Base-by-base conservation (phyloP, 64 coral and sea anemone species). In the Orbicella faveolata region DNA sequence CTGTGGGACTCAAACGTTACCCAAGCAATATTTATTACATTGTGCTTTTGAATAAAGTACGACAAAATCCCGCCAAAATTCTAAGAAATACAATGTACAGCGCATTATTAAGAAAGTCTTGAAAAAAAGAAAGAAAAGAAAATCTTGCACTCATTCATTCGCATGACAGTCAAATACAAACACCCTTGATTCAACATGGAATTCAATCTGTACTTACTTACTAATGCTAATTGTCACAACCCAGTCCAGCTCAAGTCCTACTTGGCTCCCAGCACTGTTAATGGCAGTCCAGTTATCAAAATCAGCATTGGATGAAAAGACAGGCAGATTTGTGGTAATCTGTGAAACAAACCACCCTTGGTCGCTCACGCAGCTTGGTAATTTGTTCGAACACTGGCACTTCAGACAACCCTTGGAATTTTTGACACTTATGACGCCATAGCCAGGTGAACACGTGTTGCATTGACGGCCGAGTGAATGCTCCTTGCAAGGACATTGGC, bases 341-440 rank as follows among this genome's bases (percentile, higher is more conserved):
- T 62, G 66, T 41, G 78, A 78, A 39, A 89, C 65, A 64, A 76
- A 25, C 93, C 91, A 95, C 2, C 91, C 89, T 20, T 59, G 15
- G 14, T 87, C 94, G 33, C 52, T 75, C 36, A 52, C 70, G 59
- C 97, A 99, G 61, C 93, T 90, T 35, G 35, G 55, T 78, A 91
- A 83, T 59, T 93, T 93, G 2, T 89, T 89, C 34, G 97, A 99
- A 88, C 97, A 99, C 44, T 95, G 94, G 48, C 97, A 98, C 35
- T 91, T 75, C 8, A 98, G 79, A 82, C 96, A 98, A 6, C 96
- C 96, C 34, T 94, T 57, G 10, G 94, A 79, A 23, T 98, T 92
- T 9, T 64, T 80, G 9, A 78, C 79, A 63, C 76, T 87, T 23
- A 98, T 61, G 9, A 93, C 96, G 65, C 95, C 93, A 75, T 90